A percentile compares a stretch with the other conserved stretches of the same genome.
phyloP scores from a whole-genome alignment of 2,113 vertebrate genomes.

The Podiceps cristatus region DNA sequence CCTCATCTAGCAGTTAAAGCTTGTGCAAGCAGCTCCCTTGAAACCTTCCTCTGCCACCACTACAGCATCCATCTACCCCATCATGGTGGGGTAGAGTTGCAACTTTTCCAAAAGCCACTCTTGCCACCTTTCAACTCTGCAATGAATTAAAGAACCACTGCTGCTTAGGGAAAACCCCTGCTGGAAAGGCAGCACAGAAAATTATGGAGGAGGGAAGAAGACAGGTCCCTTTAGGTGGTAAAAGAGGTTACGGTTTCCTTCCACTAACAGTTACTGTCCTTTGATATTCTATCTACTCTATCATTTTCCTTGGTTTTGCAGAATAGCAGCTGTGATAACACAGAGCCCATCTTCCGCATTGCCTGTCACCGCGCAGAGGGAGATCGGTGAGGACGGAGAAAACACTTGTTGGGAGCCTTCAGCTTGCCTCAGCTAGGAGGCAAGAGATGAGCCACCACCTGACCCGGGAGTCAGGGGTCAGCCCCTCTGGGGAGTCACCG shows the following conservation, averaged over 20 bases:
- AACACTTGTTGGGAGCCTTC: constrained; percentile 48
- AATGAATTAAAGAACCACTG: background rate
- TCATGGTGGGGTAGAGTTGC: background rate
- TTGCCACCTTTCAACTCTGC: background rate
- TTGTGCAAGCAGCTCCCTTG: background rate
- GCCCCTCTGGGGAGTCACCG: constrained; percentile 21
- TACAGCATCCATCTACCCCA: background rate
- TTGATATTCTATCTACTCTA: constrained; percentile 69
- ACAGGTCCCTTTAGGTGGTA: background rate
- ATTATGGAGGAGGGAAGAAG: background rate
- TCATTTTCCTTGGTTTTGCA: constrained; percentile 33
- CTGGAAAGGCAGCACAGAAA: background rate
- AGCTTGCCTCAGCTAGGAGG: constrained; percentile 59
- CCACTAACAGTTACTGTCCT: constrained; percentile 55
- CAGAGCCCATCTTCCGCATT: constrained; percentile 37
- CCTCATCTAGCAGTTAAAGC: background rate
- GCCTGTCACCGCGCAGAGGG: background rate
- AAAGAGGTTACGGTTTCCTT: constrained; percentile 54
- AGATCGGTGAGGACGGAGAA: background rate
- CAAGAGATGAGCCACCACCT: constrained; percentile 54
- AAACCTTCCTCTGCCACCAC: background rate
- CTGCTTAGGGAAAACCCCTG: background rate
- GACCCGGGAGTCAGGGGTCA: constrained; percentile 65
- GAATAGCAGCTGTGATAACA: constrained; percentile 72
- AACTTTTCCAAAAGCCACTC: background rate